Base-by-base conservation (phyloP, 2,797 vertebrate species). In the Threskiornis aethiopicus region DNA sequence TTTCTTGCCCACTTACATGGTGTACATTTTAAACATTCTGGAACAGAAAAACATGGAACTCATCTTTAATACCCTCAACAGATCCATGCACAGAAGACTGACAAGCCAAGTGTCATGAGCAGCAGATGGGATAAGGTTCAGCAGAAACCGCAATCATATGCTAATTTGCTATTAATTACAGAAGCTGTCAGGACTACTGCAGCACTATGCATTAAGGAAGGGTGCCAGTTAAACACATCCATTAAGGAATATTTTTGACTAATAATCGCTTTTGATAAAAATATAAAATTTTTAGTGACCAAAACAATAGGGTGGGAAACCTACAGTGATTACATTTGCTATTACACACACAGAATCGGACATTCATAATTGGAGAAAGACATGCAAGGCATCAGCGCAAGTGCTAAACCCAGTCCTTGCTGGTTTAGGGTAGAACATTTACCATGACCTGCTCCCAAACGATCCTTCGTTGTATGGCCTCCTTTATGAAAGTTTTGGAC, bases 151-250 rank as follows among this genome's bases (percentile, higher is more conserved):
- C 4, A 0, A 4, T 66, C 58, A 66, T 87, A 96, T 96, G 97
- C 71, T 96, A 91, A 97, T 97, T 94, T 54, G 31, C 54, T 66
- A 84, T 91, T 97, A 97, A 98, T 97, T 96, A 95, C 80, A 76
- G 95, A 91, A 94, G 42, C 84, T 79, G 77, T 84, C 71, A 42
- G 33, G 62, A 61, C 44, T 42, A 52, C 66, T 44, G 51, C 64
- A 75, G 76, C 22, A 16, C 37, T 46, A 13, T 5, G 14, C 49
- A 35, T 64, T 82, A 33, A 87, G 33, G 83, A 94, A 75, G 65
- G 41, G 22, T 0, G 1, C 58, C 95, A 80, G 80, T 82, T 39
- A 91, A 90, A 71, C 41, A 35, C 28, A 21, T 8, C 57, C 81
- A 2, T 78, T 77, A 67, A 90, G 55, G 64, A 93, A 66, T 15